These are phyloP conservation scores for Chrysomallon squamiferum DNA, from an alignment of 1,140 invertebrate genomes.

Conservation along the genomic window DNA sequence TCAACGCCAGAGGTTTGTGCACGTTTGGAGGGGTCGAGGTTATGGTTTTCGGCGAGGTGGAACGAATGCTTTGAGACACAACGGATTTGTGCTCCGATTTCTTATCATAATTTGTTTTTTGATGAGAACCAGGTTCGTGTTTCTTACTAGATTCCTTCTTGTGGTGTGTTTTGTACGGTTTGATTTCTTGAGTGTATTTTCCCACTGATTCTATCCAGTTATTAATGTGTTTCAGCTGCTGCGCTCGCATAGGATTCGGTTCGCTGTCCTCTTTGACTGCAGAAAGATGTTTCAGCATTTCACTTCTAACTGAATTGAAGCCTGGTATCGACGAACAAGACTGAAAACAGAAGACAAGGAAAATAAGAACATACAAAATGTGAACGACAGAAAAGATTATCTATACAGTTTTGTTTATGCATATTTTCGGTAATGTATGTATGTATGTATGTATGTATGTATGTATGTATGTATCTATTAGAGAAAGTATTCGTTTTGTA, in stretches of 20 bases:
- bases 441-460: no score
- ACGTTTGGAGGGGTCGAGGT: conserved; percentile 52
- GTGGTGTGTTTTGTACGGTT: neutral
- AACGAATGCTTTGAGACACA: conserved; percentile 9
- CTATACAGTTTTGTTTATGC: no score
- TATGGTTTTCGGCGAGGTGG: conserved; percentile 48
- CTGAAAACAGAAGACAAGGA: conserved; percentile 9
- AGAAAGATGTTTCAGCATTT: conserved; percentile 31
- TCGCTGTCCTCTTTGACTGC: conserved; percentile 19
- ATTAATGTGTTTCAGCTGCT: conserved; percentile 38
- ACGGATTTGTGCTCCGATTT: conserved; percentile 8
- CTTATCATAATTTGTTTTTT: conserved; percentile 9
- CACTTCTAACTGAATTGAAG: conserved; percentile 28
- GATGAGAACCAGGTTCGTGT: conserved; percentile 8
- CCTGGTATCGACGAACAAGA: conserved; percentile 22
- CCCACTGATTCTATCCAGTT: conserved; percentile 38
- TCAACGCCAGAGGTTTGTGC: conserved; percentile 46
- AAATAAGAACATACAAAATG: neutral
- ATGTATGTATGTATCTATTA: no score
- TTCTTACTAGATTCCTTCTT: conserved; percentile 2
- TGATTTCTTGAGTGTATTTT: conserved; percentile 16
- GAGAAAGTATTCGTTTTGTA: no score
- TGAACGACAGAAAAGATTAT: no score
- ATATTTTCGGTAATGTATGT: no score
- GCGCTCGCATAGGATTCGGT: conserved; percentile 14